A percentile compares a stretch with the other conserved stretches of the same genome.
Conservation (phyloP, 2,888 invertebrate species). For the Oscheius sp. region DNA sequence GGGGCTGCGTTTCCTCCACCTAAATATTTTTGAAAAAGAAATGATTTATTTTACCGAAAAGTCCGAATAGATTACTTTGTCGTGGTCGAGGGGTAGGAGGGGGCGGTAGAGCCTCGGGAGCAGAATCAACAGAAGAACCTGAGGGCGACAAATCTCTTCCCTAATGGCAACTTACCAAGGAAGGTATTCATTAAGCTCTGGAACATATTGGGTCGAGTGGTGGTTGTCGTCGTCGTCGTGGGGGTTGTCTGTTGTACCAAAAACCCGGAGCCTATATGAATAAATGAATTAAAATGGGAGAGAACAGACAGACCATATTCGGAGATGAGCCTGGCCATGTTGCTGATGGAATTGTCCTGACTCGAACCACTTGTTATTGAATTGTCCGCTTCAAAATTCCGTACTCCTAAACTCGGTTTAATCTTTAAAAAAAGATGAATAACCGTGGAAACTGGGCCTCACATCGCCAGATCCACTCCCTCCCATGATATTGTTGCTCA, state of each 20-base stretch:
- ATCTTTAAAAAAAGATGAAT: no score
- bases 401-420: constrained; percentile 11
- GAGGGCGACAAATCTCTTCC: no score
- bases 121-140: constrained; percentile 29
- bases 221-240: constrained; percentile 53
- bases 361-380: constrained; percentile 51
- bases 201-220: constrained; percentile 49
- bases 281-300: not conserved
- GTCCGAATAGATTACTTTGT: constrained; percentile 29
- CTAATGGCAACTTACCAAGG: constrained; percentile 42
- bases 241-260: constrained; percentile 21
- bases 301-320: constrained; percentile 40
- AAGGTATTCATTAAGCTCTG: constrained; percentile 50
- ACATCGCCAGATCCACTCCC: constrained; percentile 41
- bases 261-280: constrained; percentile 33
- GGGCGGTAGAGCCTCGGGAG: constrained; percentile 49
- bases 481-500: constrained; percentile 53
- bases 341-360: constrained; percentile 42
- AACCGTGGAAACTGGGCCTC: constrained; percentile 31
- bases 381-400: constrained; percentile 56
- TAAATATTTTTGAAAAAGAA: not conserved
- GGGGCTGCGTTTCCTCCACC: constrained; percentile 21
- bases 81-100: constrained; percentile 55
- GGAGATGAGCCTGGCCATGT: constrained; percentile 51
- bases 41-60: constrained; percentile 16